Evolutionary conservation across 2,888 invertebrate species (phyloP).

Genomic region (Ceramica pisi): DNA sequence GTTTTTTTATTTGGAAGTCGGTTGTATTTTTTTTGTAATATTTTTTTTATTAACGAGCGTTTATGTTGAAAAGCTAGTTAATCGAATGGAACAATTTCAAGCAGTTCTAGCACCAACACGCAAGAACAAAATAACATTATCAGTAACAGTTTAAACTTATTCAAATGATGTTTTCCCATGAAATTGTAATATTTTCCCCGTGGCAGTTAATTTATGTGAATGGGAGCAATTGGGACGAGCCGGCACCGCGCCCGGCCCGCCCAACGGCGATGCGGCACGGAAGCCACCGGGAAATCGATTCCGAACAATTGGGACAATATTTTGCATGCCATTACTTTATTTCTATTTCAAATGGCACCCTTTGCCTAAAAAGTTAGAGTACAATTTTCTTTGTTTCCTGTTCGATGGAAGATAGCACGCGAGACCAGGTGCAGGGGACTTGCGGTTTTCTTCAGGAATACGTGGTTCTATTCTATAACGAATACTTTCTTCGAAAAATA

Average conservation of each 20-base stretch:
- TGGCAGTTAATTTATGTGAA: conserved; percentile 53
- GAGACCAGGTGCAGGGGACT: conserved; percentile 63
- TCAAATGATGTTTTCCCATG: conserved; percentile 44
- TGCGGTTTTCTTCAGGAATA: conserved; percentile 59
- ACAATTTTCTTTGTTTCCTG: conserved; percentile 36
- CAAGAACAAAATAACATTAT: conserved; percentile 26
- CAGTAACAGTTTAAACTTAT: conserved; percentile 43
- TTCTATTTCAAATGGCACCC: conserved; percentile 33
- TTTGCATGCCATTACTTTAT: conserved; percentile 60
- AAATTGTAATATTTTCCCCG: conserved; percentile 47
- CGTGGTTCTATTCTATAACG: conserved; percentile 14
- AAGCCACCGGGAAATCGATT: conserved; percentile 80
- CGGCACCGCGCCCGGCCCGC: conserved; percentile 56
- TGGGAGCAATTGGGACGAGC: conserved; percentile 59
- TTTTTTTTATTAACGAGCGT: conserved; percentile 8
- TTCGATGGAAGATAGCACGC: conserved; percentile 69
- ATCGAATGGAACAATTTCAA: not conserved
- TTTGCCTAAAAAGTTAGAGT: conserved; percentile 35
- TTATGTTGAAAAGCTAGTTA: conserved; percentile 2
- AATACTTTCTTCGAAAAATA: conserved; percentile 31
- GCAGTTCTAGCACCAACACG: conserved; percentile 6
- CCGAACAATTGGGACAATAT: conserved; percentile 73
- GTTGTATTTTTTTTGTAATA: too few species aligned
- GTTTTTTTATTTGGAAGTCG: too few species aligned
- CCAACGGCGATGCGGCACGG: conserved; percentile 67